Percentiles rank a stretch among this genome's conserved stretches.
Conservation (phyloP, 2,113 vertebrate species). For the Laticauda colubrina region DNA sequence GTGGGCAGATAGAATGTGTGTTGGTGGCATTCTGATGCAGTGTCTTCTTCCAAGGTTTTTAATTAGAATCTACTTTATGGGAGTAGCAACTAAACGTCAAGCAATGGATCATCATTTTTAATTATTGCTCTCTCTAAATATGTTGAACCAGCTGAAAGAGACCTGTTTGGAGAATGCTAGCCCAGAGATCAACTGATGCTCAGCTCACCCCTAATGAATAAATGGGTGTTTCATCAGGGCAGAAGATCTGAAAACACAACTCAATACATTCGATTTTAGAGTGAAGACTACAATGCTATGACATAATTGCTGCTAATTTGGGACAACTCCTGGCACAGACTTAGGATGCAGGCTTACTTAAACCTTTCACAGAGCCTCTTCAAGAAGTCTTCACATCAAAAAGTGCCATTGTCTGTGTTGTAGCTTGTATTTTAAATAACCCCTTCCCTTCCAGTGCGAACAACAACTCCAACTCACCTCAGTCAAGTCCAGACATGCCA, state of each 20-base stretch:
- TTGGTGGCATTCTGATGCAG: not conserved
- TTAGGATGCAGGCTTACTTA: not conserved
- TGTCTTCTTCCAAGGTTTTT: not conserved
- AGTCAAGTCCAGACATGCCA: not conserved
- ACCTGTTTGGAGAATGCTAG: not conserved
- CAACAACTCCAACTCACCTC: not conserved
- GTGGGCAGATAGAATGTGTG: not conserved
- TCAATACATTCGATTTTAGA: not conserved
- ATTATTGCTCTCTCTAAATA: not conserved
- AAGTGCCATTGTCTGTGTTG: not conserved
- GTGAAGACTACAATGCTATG: not conserved
- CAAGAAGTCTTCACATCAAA: not conserved
- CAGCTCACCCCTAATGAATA: not conserved
- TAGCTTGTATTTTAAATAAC: not conserved
- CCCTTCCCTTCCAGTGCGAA: not conserved
- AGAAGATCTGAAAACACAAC: not conserved
- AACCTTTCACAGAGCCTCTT: not conserved
- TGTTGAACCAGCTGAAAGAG: not conserved
- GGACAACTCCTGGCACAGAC: not conserved
- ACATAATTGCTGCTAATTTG: not conserved
- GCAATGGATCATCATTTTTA: not conserved
- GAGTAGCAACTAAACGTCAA: not conserved
- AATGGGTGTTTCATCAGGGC: not conserved
- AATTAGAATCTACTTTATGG: not conserved
- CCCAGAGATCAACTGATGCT: not conserved